Evolutionary conservation across 2,113 vertebrate species (phyloP), one percentile per base, ranked within the genome.

Genomic region (Aptenodytes patagonicus): DNA sequence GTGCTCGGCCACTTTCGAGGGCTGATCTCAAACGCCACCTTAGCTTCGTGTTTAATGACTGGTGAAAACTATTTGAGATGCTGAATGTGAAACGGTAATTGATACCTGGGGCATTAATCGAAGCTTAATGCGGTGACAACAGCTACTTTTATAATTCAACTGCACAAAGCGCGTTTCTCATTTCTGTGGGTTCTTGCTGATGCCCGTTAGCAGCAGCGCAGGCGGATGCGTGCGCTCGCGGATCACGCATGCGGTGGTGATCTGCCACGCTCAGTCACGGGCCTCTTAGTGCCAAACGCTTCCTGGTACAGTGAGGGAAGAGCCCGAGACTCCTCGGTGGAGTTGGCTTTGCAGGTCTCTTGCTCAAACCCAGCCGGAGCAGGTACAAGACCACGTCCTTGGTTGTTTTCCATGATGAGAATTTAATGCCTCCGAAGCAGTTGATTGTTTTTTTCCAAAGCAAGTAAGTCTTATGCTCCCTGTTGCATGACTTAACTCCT

Each of bases 261-360:
- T n/a, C 36, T 20, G 75, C 75, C 47, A 3, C 5, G 3, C 54
- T 38, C 0, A 0, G 13, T 20, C 65, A 15, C 0, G 1, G 62
- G 42, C 42, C 17, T 4, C 44, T 24, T 1, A 1, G 55, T 25
- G 80, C 47, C 40, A 24, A 40, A 34, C 0, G 0, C 21, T 13
- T 26, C 4, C 19, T 34, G 65, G 44, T n/a, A 6, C 9, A 1
- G 47, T 0, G 4, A 51, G 52, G 58, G 80, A 44, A 54, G 58
- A 51, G 36, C 82, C 55, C 2, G n/a, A 49, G 52, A 4, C 26
- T 51, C 89, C 83, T 44, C 4, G 0, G n/a, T 28, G 75, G 69
- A 38, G 58, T 25, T 20, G 1, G 1, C 40, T 51, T 79, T 70
- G 54, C 54, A 15, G 31, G 24, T 28, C 62, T 87, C 15, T 60